These are phyloP conservation scores for Andrena flavipes DNA, from an alignment of 2,888 invertebrate species.

Conservation along the genomic window DNA sequence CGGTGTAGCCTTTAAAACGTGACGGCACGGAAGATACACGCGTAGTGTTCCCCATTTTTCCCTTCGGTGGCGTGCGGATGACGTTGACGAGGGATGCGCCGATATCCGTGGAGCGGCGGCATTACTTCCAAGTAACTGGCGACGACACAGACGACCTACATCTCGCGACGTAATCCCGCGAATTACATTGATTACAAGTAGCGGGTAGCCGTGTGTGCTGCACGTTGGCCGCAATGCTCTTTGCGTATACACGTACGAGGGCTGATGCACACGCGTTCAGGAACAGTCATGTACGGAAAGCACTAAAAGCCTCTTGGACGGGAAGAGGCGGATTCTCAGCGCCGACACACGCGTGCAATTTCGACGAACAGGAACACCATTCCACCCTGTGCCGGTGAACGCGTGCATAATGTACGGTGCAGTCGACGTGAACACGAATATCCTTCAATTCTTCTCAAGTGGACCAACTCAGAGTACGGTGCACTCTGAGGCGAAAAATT, in stretches of 20 bases:
- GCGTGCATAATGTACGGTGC: slow-evolving; percentile 34
- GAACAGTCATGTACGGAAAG: slow-evolving; percentile 22
- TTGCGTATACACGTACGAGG: background rate
- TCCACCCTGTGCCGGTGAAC: background rate
- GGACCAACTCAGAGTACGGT: slow-evolving; percentile 13
- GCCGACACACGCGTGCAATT: slow-evolving; percentile 2
- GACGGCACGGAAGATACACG: background rate
- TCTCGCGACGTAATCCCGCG: slow-evolving; percentile 26
- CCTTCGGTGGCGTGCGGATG: background rate
- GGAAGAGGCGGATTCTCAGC: slow-evolving; percentile 41
- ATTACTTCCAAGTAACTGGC: slow-evolving; percentile 7
- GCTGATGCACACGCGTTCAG: background rate
- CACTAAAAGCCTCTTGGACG: slow-evolving; percentile 54
- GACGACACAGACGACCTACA: slow-evolving; percentile 23
- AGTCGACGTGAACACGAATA: slow-evolving; percentile 26
- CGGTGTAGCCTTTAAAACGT: slow-evolving; percentile 1
- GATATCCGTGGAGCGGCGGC: slow-evolving; percentile 1
- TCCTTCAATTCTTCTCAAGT: slow-evolving; percentile 38
- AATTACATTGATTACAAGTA: slow-evolving; percentile 44
- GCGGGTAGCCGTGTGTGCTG: slow-evolving; percentile 18
- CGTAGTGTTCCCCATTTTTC: slow-evolving; percentile 8
- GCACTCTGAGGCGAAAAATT: background rate
- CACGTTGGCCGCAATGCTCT: slow-evolving; percentile 11
- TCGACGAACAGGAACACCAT: slow-evolving; percentile 5
- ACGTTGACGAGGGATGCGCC: background rate